Evolutionary conservation across 2,888 invertebrate species (phyloP), one percentile per base, ranked within the genome.

Genomic region (Caradrina clavipalpis): DNA sequence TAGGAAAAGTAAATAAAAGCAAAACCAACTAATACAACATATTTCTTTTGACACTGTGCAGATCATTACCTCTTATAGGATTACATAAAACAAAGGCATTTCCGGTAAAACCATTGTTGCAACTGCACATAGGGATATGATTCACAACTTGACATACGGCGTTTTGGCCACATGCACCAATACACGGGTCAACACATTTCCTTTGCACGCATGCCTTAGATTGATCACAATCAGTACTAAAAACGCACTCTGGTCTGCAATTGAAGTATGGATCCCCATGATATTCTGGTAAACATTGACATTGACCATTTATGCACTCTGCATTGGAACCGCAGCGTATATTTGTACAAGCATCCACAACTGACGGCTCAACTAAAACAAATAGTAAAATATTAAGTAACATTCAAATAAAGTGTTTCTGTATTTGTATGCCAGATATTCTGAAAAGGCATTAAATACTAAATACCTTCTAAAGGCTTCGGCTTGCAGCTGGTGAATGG

Each of bases 221-320:
- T 71, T 96, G 91, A 0, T 97, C 93, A 88, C 98, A 98, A 80
- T 98, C 98, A 2, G 97, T 97, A 89, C 98, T 98, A 61, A 97
- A 96, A 22, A 98, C 96, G 91, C 98, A 98, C 93, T 98, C 98
- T 1, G 98, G 98, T 69, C 98, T 96, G 87, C 98, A 98, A 69
- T 97, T 97, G 65, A 96, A 95, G 87, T 97, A 97, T 21, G 98
- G 98, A 90, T 98, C 97, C 17, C 98, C 98, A 75, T 97, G 96
- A 89, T 97, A 98, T 87, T 97, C 98, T 1, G 97, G 94, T 72
- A 97, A 92, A 88, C 98, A 98, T 61, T 97, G 96, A 88, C 98
- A 98, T 75, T 97, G 94, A 10, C 97, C 97, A 86, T 97, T 96
- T 54, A 96, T 88, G 84, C 98, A 98, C 87, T 96, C 96, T 5